Percentiles rank a stretch among this genome's conserved stretches.
These are phyloP conservation scores for Drosophila sordidapex DNA, from an alignment of 2,888 invertebrate genomes.

Conservation along the genomic window DNA sequence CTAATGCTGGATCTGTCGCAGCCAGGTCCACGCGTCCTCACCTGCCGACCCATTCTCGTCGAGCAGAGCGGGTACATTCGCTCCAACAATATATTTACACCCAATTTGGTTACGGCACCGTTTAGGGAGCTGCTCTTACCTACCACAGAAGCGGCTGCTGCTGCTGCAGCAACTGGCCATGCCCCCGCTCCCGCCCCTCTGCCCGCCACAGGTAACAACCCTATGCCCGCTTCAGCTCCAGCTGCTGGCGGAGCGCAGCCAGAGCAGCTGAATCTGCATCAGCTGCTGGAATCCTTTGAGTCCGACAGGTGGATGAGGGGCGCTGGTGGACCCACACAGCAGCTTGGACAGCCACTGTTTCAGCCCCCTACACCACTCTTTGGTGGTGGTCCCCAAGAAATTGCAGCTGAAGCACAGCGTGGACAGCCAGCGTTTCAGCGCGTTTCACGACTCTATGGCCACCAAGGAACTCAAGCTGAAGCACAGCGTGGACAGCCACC, in stretches of 20 bases:
- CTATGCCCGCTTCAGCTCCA: not conserved
- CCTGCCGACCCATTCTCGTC: slow-evolving; percentile 90
- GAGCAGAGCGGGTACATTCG: slow-evolving; percentile 87
- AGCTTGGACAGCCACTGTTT: not conserved
- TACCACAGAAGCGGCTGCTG: slow-evolving; percentile 27
- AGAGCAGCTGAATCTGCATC: not conserved
- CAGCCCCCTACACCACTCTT: not conserved
- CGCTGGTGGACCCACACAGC: not conserved
- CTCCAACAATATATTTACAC: slow-evolving; percentile 81
- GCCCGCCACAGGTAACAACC: not conserved
- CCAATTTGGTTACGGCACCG: slow-evolving; percentile 56
- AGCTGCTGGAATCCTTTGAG: not conserved
- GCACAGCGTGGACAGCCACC: not conserved
- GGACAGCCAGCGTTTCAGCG: not conserved
- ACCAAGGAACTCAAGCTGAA: no score
- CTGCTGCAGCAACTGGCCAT: slow-evolving; percentile 12
- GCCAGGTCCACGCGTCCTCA: slow-evolving; percentile 89
- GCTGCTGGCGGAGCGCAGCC: not conserved
- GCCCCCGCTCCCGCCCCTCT: not conserved
- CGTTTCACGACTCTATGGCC: not conserved
- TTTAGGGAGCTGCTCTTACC: slow-evolving; percentile 40
- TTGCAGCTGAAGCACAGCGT: not conserved
- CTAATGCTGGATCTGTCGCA: slow-evolving; percentile 90
- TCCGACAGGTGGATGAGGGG: not conserved
- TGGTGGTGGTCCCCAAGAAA: not conserved